Percentiles rank a stretch among this genome's conserved stretches.
phyloP scores from a whole-genome alignment of 2,797 vertebrate genomes.

The Pitangus sulphuratus region DNA sequence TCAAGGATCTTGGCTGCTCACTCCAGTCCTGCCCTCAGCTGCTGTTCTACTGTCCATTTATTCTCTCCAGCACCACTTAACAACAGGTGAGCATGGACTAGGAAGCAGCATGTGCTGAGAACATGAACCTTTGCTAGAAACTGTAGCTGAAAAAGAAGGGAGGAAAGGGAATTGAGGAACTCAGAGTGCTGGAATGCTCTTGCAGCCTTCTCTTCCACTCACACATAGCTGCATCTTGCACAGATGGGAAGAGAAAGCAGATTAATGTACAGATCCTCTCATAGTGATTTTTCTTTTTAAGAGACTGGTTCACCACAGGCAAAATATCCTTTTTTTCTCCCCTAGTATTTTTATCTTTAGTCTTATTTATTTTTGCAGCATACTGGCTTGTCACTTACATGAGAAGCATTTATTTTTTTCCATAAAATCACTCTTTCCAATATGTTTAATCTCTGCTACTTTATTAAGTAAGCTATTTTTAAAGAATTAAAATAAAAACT shows the following conservation, averaged over 20 bases:
- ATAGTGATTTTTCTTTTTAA: conserved; percentile 5
- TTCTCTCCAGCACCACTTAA: not conserved
- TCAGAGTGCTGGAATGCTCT: not conserved
- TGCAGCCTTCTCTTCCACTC: not conserved
- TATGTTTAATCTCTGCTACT: not conserved
- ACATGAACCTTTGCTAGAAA: not conserved
- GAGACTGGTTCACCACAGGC: not conserved
- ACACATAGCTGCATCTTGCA: not conserved
- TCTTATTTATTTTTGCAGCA: not conserved
- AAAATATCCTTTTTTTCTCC: not conserved
- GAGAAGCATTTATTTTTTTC: not conserved
- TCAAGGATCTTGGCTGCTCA: not conserved
- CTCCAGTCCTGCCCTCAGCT: not conserved
- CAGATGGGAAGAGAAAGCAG: not conserved
- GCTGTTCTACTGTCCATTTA: not conserved
- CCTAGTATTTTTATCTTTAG: not conserved
- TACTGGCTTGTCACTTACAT: not conserved
- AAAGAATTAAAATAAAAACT: not conserved
- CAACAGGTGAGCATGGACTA: not conserved
- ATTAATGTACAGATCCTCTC: not conserved
- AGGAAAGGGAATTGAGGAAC: not conserved
- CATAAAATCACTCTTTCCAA: not conserved
- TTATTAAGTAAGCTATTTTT: not conserved
- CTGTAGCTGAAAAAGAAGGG: not conserved
- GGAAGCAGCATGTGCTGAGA: not conserved